Conservation (phyloP, 30 jellyfish, hydroid and myxozoan genomes). For the Aurelia coerulea region DNA sequence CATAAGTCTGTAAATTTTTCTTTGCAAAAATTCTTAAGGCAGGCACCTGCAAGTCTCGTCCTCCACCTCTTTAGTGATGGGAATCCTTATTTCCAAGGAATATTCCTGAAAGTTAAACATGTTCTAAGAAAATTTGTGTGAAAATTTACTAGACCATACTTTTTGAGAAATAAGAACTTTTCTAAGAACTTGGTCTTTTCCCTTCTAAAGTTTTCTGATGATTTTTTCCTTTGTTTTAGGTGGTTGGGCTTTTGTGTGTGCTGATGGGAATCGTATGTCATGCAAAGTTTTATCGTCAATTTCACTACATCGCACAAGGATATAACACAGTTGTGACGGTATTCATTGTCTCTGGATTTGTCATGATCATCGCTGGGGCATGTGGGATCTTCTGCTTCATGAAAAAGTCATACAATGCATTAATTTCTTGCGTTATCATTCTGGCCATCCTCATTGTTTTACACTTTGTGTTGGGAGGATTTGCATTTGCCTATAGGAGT, state of each 20-base stretch:
- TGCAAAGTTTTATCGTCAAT: constrained; percentile 1
- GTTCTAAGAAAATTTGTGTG: too few species aligned
- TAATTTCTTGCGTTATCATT: constrained; percentile 38
- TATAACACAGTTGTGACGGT: constrained; percentile 23
- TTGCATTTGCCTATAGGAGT: constrained; percentile 50
- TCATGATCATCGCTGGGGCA: constrained; percentile 63
- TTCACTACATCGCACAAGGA: constrained; percentile 25
- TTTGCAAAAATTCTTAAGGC: too few species aligned
- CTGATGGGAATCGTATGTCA: constrained; percentile 56
- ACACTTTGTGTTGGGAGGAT: constrained; percentile 61
- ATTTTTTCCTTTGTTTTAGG: constrained; percentile 22
- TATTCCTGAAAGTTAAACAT: too few species aligned
- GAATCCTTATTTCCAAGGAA: too few species aligned
- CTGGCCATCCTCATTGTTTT: constrained; percentile 43
- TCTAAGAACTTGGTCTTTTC: background rate
- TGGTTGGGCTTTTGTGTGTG: constrained; percentile 44
- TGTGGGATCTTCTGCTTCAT: constrained; percentile 47
- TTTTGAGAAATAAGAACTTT: too few species aligned
- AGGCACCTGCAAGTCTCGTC: too few species aligned
- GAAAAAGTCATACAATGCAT: constrained; percentile 44
- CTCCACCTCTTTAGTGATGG: too few species aligned
- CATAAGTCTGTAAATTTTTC: too few species aligned
- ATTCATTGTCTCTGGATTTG: constrained; percentile 42
- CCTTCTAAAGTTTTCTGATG: background rate
- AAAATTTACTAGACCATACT: too few species aligned